Conservation (phyloP, 92 coral and sea anemone genomes). For the Porites evermanni region DNA sequence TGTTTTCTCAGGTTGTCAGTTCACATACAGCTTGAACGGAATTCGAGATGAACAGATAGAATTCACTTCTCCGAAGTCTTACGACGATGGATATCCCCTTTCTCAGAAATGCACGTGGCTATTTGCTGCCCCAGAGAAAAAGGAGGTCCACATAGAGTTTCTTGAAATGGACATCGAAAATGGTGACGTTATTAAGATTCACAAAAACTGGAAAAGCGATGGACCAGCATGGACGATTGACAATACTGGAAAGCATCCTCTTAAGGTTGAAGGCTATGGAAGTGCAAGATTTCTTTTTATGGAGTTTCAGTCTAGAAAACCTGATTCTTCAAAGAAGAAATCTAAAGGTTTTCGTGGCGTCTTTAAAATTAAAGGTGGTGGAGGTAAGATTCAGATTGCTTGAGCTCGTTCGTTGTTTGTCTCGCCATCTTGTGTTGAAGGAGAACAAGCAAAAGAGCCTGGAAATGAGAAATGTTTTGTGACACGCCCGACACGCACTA, state of each 20-base stretch:
- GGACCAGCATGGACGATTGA: neutral
- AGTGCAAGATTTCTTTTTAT: neutral
- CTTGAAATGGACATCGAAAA: neutral
- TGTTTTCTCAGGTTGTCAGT: slow-evolving; percentile 20
- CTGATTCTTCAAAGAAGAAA: neutral
- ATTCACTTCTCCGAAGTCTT: slow-evolving; percentile 38
- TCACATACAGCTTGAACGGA: slow-evolving; percentile 29
- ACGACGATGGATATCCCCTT: slow-evolving; percentile 15
- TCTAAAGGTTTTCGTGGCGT: slow-evolving; percentile 38
- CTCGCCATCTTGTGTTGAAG: too few relatives aligned
- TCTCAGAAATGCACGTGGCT: slow-evolving; percentile 42
- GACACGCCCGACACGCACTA: too few relatives aligned
- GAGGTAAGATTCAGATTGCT: slow-evolving; percentile 12
- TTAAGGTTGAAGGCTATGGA: neutral
- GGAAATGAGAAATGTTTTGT: too few relatives aligned
- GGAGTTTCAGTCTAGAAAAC: slow-evolving; percentile 1
- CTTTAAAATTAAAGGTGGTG: neutral
- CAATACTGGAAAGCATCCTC: neutral
- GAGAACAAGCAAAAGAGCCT: too few relatives aligned
- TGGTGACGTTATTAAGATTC: neutral
- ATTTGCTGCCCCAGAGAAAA: slow-evolving; percentile 12
- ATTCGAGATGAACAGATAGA: neutral
- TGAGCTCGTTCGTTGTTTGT: neutral
- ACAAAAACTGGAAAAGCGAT: neutral
- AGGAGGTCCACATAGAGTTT: neutral